A percentile compares a stretch with the other conserved stretches of the same genome.
These are phyloP conservation scores for Ceratina japonica DNA, from an alignment of 1,140 invertebrate genomes.

Conservation along the genomic window DNA sequence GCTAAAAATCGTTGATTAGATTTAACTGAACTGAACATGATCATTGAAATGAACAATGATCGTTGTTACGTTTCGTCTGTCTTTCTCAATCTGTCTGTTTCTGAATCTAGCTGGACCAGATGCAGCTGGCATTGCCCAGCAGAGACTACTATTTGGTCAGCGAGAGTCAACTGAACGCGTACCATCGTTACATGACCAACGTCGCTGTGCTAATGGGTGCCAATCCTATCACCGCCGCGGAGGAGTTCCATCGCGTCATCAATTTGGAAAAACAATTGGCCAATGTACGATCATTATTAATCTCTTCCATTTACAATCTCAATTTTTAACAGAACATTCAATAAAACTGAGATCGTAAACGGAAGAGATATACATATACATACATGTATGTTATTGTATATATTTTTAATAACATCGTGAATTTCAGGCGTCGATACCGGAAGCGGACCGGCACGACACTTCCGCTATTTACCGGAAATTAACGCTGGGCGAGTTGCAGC, in stretches of 20 bases:
- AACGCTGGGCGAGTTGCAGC: conserved; percentile 83
- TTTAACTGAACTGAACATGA: neutral
- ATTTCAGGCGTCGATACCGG: conserved; percentile 85
- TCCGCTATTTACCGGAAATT: conserved; percentile 88
- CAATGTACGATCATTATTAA: conserved; percentile 81
- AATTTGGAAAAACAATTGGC: conserved; percentile 88
- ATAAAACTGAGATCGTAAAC: too few relatives aligned
- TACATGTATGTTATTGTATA: too few relatives aligned
- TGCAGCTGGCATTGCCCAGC: conserved; percentile 88
- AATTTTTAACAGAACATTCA: too few relatives aligned
- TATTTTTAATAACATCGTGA: neutral
- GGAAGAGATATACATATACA: too few relatives aligned
- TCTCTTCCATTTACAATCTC: too few relatives aligned
- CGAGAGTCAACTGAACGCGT: conserved; percentile 84
- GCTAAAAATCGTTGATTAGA: too few relatives aligned
- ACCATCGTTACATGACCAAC: conserved; percentile 89
- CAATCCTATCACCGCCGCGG: conserved; percentile 81
- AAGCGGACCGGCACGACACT: conserved; percentile 91
- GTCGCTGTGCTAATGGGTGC: conserved; percentile 88
- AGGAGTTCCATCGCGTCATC: conserved; percentile 86
- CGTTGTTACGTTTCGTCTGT: neutral
- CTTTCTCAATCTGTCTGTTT: neutral
- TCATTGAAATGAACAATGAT: neutral
- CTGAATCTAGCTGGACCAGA: conserved; percentile 86
- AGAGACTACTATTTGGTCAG: conserved; percentile 90